phyloP scores from a whole-genome alignment of 2,113 vertebrate species.

The Alexandromys fortis region DNA sequence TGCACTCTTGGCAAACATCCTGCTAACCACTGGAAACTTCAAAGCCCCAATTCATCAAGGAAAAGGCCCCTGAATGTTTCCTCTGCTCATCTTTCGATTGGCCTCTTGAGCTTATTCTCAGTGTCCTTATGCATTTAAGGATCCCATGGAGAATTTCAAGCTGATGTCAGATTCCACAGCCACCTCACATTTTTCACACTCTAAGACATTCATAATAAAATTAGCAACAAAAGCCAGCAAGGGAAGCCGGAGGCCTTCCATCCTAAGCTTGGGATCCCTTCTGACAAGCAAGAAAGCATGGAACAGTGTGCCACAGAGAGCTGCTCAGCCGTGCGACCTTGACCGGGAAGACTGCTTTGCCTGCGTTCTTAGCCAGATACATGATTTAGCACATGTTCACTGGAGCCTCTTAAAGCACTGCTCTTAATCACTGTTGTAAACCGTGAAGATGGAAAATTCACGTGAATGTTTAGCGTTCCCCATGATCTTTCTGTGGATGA shows the following conservation, averaged over 20 bases:
- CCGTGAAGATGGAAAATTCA: background rate
- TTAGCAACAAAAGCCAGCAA: background rate
- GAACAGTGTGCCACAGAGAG: background rate
- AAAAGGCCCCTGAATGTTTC: background rate
- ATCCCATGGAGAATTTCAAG: background rate
- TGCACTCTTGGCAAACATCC: background rate
- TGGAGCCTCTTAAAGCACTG: background rate
- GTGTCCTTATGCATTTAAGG: background rate
- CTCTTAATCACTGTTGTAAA: background rate
- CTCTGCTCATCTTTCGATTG: background rate
- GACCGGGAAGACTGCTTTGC: background rate
- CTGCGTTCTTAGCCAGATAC: background rate
- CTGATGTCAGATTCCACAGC: background rate
- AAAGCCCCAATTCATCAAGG: background rate
- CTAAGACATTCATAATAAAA: background rate
- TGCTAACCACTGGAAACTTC: slow-evolving; percentile 7
- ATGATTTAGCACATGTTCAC: background rate
- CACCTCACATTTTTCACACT: background rate
- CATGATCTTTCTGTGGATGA: background rate
- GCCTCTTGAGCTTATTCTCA: background rate
- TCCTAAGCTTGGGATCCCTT: background rate
- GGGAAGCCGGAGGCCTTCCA: background rate
- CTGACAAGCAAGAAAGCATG: background rate
- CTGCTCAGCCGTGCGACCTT: background rate
- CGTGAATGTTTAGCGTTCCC: background rate